phyloP scores from a whole-genome alignment of 2,888 invertebrate species.

The Rapana venosa region DNA sequence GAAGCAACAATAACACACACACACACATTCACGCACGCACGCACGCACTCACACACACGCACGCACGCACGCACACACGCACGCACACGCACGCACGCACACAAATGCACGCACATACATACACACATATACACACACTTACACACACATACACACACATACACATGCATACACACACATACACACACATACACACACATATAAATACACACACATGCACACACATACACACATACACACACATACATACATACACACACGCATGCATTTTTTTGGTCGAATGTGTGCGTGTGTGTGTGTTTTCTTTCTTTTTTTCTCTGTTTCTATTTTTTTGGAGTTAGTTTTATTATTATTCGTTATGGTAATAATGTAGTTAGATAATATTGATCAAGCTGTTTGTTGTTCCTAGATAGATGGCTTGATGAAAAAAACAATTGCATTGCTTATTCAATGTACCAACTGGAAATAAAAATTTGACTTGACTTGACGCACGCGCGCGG shows the following conservation, averaged over 20 bases:
- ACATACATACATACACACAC: neutral
- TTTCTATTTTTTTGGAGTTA: too few relatives aligned
- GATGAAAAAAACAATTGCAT: too few relatives aligned
- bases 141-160: neutral
- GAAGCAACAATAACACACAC: too few relatives aligned
- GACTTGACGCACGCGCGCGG: neutral
- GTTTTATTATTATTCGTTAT: too few relatives aligned
- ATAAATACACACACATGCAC: conserved; percentile 10
- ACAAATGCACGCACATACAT: neutral
- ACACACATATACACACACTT: neutral
- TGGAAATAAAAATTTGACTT: too few relatives aligned
- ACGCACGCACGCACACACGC: neutral
- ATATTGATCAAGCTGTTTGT: too few relatives aligned
- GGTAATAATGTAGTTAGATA: too few relatives aligned
- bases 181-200: neutral
- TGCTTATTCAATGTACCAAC: too few relatives aligned
- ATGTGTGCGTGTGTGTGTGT: too few relatives aligned
- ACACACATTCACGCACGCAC: neutral
- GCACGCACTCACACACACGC: neutral
- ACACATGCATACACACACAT: neutral
- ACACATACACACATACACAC: conserved; percentile 2
- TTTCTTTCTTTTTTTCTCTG: too few relatives aligned
- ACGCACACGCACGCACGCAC: neutral
- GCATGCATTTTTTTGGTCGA: neutral
- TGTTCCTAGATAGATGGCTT: too few relatives aligned